Conservation (phyloP, 2,797 vertebrate genomes). For the Micrastur ruficollis region DNA sequence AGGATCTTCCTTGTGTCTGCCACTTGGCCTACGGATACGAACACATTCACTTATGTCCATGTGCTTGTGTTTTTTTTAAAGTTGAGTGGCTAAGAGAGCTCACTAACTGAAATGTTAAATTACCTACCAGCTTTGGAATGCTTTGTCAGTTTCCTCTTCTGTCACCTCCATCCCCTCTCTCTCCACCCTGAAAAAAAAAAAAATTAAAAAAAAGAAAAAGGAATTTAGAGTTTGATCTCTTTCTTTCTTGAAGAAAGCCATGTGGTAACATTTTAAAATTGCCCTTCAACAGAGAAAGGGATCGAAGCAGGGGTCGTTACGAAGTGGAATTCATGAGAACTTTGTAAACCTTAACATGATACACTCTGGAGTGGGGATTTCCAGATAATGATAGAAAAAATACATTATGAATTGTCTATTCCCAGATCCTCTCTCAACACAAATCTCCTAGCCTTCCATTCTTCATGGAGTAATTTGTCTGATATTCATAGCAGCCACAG, state of each 20-base stretch:
- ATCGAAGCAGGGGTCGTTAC: not conserved
- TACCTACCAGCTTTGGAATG: not conserved
- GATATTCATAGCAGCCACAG: not conserved
- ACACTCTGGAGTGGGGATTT: not conserved
- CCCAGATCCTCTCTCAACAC: not conserved
- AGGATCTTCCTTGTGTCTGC: not conserved
- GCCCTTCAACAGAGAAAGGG: not conserved
- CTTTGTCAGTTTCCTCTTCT: not conserved
- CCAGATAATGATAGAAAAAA: not conserved
- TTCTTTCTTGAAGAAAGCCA: not conserved
- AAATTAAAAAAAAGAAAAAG: too few relatives aligned
- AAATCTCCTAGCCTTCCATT: not conserved
- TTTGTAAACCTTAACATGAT: not conserved
- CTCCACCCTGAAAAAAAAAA: not conserved
- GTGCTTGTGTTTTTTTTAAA: not conserved
- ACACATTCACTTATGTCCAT: fast-evolving
- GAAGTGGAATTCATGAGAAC: not conserved
- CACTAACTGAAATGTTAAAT: not conserved
- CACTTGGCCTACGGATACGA: not conserved
- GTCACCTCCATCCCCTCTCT: not conserved
- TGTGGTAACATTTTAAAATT: not conserved
- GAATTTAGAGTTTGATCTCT: not conserved
- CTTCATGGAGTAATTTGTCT: not conserved
- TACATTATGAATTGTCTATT: not conserved
- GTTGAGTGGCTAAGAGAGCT: not conserved